phyloP scores from a whole-genome alignment of 2,888 invertebrate genomes.

The Drosophila longiperda region DNA sequence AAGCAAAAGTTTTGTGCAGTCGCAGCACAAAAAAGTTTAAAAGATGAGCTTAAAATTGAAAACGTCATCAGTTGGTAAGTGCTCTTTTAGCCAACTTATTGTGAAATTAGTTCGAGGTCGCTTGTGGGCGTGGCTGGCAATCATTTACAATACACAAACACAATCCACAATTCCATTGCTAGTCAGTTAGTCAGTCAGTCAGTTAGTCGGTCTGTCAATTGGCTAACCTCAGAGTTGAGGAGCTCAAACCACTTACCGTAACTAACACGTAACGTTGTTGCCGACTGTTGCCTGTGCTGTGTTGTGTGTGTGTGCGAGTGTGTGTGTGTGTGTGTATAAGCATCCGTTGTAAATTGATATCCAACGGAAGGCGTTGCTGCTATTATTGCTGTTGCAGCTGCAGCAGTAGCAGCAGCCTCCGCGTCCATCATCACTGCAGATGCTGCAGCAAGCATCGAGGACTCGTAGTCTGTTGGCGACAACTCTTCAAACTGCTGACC shows the following conservation, averaged over 20 bases:
- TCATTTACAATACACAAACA: conserved; percentile 46
- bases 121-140: conserved; percentile 29
- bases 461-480: conserved; percentile 18
- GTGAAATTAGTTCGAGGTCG: conserved; percentile 33
- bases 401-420: conserved; percentile 3
- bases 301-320: conserved; percentile 2
- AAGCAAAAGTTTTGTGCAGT: background rate
- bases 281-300: conserved; percentile 29
- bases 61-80: conserved; percentile 1
- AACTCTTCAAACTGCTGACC: conserved; percentile 36
- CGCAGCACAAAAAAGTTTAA: background rate
- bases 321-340: conserved; percentile 17
- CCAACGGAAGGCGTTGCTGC: conserved; percentile 19
- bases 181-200: conserved; percentile 7
- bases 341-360: conserved; percentile 47
- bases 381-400: conserved; percentile 6
- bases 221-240: conserved; percentile 41
- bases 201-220: background rate
- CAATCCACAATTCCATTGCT: conserved; percentile 13
- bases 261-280: conserved; percentile 50
- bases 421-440: conserved; percentile 29
- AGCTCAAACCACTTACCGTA: conserved; percentile 50
- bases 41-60: conserved; percentile 29
- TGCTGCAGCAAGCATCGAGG: conserved; percentile 25
- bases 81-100: conserved; percentile 5